A percentile compares a stretch with the other conserved stretches of the same genome.
phyloP scores from a whole-genome alignment of 2,797 vertebrate genomes.

The Melanotaenia boesemani region DNA sequence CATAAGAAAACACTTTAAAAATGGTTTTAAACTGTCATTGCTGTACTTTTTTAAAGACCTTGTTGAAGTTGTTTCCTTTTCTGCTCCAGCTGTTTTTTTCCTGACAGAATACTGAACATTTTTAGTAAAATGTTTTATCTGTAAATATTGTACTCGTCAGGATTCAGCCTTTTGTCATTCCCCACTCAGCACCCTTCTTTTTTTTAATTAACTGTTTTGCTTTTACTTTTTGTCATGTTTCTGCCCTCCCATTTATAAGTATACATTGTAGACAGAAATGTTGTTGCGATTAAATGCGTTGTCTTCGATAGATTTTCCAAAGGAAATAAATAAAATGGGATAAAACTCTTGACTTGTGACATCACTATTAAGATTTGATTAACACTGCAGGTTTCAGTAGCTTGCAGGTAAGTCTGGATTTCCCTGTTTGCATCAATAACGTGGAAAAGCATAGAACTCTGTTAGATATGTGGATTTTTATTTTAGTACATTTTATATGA shows the following conservation, averaged over 20 bases:
- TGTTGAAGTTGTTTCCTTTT: conserved; percentile 44
- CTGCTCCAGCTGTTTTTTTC: conserved; percentile 33
- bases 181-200: conserved; percentile 15
- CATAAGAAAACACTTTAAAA: conserved; percentile 34
- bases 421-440: not conserved
- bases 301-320: conserved; percentile 93
- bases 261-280: conserved; percentile 71
- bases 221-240: conserved; percentile 33
- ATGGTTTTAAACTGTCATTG: conserved; percentile 70
- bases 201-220: conserved; percentile 36
- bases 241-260: conserved; percentile 52
- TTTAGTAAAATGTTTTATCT: conserved; percentile 36
- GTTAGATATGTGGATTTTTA: conserved; percentile 74
- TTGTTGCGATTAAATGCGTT: conserved; percentile 86
- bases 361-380: not conserved
- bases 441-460: conserved; percentile 13
- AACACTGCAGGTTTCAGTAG: not conserved
- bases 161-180: conserved; percentile 36
- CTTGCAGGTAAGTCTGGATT: too few relatives aligned
- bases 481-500: conserved; percentile 81
- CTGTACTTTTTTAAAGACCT: conserved; percentile 64
- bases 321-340: conserved; percentile 91
- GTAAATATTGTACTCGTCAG: conserved; percentile 62
- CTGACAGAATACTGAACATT: conserved; percentile 47
- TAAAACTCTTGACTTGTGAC: conserved; percentile 42